Conservation (phyloP, 2,113 vertebrate species). For the Acinonyx jubatus region DNA sequence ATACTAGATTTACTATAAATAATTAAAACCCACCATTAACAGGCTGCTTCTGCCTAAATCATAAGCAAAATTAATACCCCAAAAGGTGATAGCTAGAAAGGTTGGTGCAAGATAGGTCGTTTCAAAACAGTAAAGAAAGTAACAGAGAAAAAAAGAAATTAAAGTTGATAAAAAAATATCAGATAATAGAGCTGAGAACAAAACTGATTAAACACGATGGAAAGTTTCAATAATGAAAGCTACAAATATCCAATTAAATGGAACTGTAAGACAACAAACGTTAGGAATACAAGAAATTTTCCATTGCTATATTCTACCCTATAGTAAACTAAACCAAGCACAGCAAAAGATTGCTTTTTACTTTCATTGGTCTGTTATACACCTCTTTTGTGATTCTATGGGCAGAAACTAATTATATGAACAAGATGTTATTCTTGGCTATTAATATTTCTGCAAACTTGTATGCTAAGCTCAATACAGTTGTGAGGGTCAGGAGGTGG, state of each 20-base stretch:
- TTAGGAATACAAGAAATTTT: background rate
- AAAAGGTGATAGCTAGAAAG: background rate
- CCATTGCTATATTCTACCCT: background rate
- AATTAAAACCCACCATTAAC: background rate
- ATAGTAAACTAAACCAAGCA: background rate
- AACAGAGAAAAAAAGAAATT: background rate
- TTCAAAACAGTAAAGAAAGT: slow-evolving; percentile 27
- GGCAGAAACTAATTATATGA: background rate
- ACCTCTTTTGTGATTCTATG: background rate
- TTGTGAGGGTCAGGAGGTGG: background rate
- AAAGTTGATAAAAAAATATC: slow-evolving; percentile 24
- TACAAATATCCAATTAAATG: background rate
- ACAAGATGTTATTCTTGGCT: background rate
- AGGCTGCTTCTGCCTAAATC: background rate
- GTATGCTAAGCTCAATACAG: background rate
- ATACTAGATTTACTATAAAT: slow-evolving; percentile 18
- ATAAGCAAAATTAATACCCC: slow-evolving; percentile 17
- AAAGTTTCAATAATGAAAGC: slow-evolving; percentile 19
- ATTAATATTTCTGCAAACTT: background rate
- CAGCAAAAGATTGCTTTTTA: slow-evolving; percentile 1
- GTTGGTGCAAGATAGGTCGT: background rate
- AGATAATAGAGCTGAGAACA: background rate
- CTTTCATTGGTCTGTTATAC: background rate
- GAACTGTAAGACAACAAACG: background rate
- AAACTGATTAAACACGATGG: slow-evolving; percentile 14